Conservation (phyloP, 2,888 invertebrate species). For the Caenorhabditis doughertyi region DNA sequence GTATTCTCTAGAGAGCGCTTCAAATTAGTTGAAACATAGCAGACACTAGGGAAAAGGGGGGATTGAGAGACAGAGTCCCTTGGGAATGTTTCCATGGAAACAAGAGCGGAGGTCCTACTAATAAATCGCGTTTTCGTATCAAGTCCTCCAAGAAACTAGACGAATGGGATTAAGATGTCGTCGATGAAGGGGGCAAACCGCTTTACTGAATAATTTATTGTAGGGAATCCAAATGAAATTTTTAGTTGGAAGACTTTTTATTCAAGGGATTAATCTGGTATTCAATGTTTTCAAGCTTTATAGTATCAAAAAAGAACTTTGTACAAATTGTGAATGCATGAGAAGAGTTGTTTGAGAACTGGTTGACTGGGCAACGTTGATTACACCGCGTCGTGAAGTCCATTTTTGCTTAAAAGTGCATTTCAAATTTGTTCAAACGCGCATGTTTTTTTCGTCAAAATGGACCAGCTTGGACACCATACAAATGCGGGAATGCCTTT, state of each 20-base stretch:
- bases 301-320: too few species aligned
- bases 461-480: too few species aligned
- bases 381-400: too few species aligned
- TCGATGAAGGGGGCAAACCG: background rate
- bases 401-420: too few species aligned
- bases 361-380: too few species aligned
- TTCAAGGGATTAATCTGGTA: background rate
- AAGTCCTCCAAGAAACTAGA: constrained; percentile 5
- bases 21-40: constrained; percentile 57
- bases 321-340: too few species aligned
- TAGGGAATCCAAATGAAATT: constrained; percentile 16
- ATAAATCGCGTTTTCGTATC: constrained; percentile 60
- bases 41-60: background rate
- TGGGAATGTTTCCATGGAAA: constrained; percentile 39
- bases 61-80: background rate
- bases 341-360: too few species aligned
- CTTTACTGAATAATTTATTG: constrained; percentile 37
- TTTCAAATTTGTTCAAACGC: too few species aligned
- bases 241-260: background rate
- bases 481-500: too few species aligned
- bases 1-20: constrained; percentile 38
- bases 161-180: constrained; percentile 45
- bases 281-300: background rate
- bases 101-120: constrained; percentile 29
- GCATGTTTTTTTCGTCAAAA: too few species aligned